Evolutionary conservation across 92 coral and sea anemone species (phyloP), one percentile per base, ranked within the genome.

Genomic region (Actinernus sp.): DNA sequence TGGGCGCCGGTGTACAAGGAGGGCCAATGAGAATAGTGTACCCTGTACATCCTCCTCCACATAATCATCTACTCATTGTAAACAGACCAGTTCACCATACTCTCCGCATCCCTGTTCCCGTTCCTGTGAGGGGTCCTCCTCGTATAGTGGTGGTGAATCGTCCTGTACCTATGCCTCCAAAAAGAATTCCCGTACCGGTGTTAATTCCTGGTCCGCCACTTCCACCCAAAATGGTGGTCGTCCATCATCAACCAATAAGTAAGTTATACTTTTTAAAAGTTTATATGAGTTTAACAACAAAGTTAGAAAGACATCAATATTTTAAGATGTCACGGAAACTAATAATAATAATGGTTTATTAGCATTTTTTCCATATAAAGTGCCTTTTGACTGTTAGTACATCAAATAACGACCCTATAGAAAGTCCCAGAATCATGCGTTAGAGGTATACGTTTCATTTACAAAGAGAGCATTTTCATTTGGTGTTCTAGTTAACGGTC

Each of bases 91-190:
- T 78, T 0, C 63, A 68, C 21, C 76, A 68, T 41, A 34, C 63
- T 0, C 13, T 68, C 13, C 49, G 54, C 30, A 29, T 51, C 7
- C 80, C 75, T n/a, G 61, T 68, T 25, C 75, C 74, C 1, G 51
- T 85, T 19, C 88, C 89, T n/a, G 71, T 76, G 18, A 81, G 53
- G 17, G 66, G 69, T 12, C 82, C 92, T 12, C 17, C 78, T 3
- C 25, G 56, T 28, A 65, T 78, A 14, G 47, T 40, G 37, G 64
- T 73, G 34, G 61, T 74, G n/a, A 88, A 88, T 12, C 92, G 71
- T 22, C 93, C 98, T 2, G 59, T 65, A 1, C 85, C 89, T n/a
- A 55, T 79, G 41, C 86, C 92, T 19, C 67, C 82, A 11, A 81
- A 76, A 49, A 49, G 71, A 29, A 29, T 84, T 17, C 87, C 91